Evolutionary conservation across 1,140 invertebrate genomes (phyloP).

Genomic region (Leptinotarsa undecemlineata): DNA sequence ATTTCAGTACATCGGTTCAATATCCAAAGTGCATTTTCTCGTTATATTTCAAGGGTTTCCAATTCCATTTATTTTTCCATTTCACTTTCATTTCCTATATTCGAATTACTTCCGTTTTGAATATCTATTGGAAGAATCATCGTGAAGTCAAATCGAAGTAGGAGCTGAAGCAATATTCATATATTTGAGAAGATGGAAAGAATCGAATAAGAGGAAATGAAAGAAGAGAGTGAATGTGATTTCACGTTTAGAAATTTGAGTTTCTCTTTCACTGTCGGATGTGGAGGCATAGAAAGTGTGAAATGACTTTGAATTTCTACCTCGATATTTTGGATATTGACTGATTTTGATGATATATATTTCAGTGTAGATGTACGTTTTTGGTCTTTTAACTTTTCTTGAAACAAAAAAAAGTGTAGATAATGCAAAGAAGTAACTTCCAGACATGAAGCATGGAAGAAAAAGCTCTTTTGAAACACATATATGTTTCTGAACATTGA

Average conservation of each 20-base stretch:
- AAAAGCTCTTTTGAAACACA: too few species aligned
- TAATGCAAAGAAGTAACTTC: too few species aligned
- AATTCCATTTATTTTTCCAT: constrained; percentile 18
- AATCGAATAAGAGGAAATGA: neutral
- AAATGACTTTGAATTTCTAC: too few species aligned
- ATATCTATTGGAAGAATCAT: constrained; percentile 8
- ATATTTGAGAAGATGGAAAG: neutral
- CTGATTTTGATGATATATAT: too few species aligned
- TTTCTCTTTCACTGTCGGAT: too few species aligned
- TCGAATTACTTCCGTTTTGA: constrained; percentile 16
- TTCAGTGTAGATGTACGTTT: too few species aligned
- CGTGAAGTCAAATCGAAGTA: neutral
- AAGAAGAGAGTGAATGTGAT: neutral
- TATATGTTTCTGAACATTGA: too few species aligned
- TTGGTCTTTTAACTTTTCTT: too few species aligned
- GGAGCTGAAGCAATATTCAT: neutral
- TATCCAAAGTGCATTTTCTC: constrained; percentile 1
- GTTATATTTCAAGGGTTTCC: neutral
- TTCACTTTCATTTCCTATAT: constrained; percentile 21
- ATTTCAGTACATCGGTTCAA: neutral
- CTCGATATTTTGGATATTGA: too few species aligned
- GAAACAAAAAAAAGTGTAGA: too few species aligned
- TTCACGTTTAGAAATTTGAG: neutral
- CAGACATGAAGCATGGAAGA: too few species aligned
- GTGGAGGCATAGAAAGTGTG: too few species aligned